phyloP scores from a whole-genome alignment of 2,797 vertebrate species.

The Chelmon rostratus region DNA sequence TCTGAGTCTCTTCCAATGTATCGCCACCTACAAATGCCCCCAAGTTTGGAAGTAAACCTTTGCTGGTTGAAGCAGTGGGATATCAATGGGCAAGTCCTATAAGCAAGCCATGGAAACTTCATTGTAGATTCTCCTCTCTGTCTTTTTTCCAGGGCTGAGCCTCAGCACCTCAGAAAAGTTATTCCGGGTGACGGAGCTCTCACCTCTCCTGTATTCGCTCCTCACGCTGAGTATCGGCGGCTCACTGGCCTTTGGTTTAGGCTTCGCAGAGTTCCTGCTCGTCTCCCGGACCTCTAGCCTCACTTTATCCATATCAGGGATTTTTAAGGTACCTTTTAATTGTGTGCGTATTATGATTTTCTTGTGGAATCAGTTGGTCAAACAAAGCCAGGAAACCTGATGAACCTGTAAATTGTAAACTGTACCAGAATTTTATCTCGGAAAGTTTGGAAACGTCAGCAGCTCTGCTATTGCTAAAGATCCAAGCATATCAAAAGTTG shows the following conservation, averaged over 20 bases:
- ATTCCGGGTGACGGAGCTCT: constrained; percentile 88
- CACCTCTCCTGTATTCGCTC: constrained; percentile 85
- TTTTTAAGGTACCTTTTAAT: constrained; percentile 91
- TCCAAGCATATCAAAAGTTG: neutral
- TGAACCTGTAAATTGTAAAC: neutral
- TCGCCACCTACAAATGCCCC: neutral
- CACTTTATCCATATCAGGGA: constrained; percentile 94
- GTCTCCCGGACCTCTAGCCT: constrained; percentile 96
- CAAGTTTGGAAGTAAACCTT: neutral
- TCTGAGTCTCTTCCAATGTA: constrained; percentile 8
- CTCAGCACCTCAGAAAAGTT: constrained; percentile 91
- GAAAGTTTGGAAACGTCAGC: neutral
- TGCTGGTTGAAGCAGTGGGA: neutral
- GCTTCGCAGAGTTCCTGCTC: constrained; percentile 97
- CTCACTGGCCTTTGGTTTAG: constrained; percentile 92
- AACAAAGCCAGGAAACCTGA: neutral
- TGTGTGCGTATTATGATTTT: neutral
- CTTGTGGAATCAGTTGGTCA: neutral
- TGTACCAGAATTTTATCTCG: neutral
- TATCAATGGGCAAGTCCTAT: neutral
- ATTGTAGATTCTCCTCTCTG: constrained; percentile 22
- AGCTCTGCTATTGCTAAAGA: neutral
- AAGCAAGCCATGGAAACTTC: neutral
- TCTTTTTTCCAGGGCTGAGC: constrained; percentile 85
- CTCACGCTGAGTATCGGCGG: constrained; percentile 89